Percentiles rank a stretch among this genome's conserved stretches.
These are phyloP conservation scores for Dryobota labecula DNA, from an alignment of 2,888 invertebrate species.

Conservation along the genomic window DNA sequence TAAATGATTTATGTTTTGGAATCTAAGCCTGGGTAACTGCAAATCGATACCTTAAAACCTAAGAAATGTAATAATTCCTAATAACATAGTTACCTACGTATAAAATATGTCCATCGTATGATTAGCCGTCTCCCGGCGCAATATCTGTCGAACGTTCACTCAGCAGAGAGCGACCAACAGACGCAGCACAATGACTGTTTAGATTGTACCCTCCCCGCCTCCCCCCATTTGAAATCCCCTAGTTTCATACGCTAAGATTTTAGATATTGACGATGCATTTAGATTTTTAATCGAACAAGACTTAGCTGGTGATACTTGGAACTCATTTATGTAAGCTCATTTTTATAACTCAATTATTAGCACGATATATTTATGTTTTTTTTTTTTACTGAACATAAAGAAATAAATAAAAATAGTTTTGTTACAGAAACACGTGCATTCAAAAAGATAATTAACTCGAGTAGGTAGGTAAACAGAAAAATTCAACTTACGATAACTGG, in stretches of 20 bases:
- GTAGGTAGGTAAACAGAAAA: too few species aligned
- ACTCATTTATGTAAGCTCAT: not conserved
- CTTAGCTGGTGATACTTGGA: not conserved
- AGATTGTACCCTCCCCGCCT: conserved; percentile 58
- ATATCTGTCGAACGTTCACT: conserved; percentile 62
- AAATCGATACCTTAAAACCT: not conserved
- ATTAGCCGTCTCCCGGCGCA: conserved; percentile 54
- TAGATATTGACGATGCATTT: conserved; percentile 43
- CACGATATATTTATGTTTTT: not conserved
- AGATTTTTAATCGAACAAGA: conserved; percentile 23
- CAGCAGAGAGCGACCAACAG: conserved; percentile 53
- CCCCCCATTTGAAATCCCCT: conserved; percentile 38
- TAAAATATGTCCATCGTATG: conserved; percentile 39
- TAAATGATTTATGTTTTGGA: not conserved
- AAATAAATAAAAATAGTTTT: too few species aligned
- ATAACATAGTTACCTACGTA: not conserved
- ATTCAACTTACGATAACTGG: conserved; percentile 6
- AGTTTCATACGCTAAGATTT: conserved; percentile 49
- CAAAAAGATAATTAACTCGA: too few species aligned
- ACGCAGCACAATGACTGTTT: conserved; percentile 66
- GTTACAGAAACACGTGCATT: too few species aligned
- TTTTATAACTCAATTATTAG: too few species aligned
- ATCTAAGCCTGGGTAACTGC: not conserved
- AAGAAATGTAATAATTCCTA: not conserved
- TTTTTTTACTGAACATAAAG: too few species aligned